These are phyloP conservation scores for Unio pictorum DNA, from an alignment of 2,888 invertebrate genomes.

Conservation along the genomic window DNA sequence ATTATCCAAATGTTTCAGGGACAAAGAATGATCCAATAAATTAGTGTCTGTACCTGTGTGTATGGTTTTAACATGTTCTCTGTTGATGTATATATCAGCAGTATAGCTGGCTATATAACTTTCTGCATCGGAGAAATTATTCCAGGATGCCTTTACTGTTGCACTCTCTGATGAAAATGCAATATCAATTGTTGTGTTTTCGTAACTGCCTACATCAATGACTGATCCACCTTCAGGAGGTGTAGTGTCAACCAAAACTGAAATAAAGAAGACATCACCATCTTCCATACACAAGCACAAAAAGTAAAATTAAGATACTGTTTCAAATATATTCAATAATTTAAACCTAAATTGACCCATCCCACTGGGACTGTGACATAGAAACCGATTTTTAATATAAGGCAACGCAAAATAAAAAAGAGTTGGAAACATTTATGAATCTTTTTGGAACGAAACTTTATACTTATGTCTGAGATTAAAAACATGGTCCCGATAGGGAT, in stretches of 20 bases:
- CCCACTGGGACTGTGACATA: too few species aligned
- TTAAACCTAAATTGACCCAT: too few species aligned
- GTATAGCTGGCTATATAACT: constrained; percentile 37
- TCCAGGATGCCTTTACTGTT: constrained; percentile 31
- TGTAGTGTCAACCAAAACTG: constrained; percentile 45
- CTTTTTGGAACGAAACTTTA: too few species aligned
- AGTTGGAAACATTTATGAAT: too few species aligned
- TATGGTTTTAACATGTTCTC: constrained; percentile 28
- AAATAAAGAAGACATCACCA: neutral
- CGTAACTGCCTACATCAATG: constrained; percentile 24
- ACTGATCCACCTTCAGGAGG: constrained; percentile 33
- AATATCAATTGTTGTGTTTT: constrained; percentile 15
- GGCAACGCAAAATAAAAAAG: too few species aligned
- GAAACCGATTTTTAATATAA: too few species aligned
- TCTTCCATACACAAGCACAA: too few species aligned
- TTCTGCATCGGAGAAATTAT: constrained; percentile 39
- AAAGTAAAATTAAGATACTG: too few species aligned
- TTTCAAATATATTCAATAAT: too few species aligned
- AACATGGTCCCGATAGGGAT: too few species aligned
- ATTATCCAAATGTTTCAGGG: constrained; percentile 26
- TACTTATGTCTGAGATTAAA: too few species aligned
- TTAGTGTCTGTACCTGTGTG: constrained; percentile 15
- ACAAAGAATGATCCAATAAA: constrained; percentile 31
- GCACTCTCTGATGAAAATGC: constrained; percentile 39
- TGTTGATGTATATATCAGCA: constrained; percentile 38